phyloP scores from a whole-genome alignment of 1,140 invertebrate genomes.

The Coelopa frigida region DNA sequence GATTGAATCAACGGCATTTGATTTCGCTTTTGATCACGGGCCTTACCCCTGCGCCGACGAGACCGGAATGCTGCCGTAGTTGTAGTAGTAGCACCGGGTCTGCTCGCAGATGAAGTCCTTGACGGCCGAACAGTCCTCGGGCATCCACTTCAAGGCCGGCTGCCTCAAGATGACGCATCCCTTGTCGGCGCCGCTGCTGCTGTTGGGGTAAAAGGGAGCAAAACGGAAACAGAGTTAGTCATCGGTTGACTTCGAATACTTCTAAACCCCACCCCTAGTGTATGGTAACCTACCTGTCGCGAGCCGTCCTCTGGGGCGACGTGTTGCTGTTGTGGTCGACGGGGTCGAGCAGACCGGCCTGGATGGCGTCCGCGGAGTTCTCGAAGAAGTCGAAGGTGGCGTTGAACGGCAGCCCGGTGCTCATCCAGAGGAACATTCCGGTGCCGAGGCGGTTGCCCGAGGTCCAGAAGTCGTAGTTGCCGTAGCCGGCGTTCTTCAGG shows the following conservation, averaged over 20 bases:
- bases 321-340: conserved; percentile 57
- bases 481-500: conserved; percentile 70
- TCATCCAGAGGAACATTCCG: conserved; percentile 84
- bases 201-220: conserved; percentile 29
- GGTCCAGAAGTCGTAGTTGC: conserved; percentile 80
- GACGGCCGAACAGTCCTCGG: conserved; percentile 70
- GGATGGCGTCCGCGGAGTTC: conserved; percentile 48
- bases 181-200: conserved; percentile 57
- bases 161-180: conserved; percentile 68
- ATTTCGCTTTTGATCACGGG: conserved; percentile 18
- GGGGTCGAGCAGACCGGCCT: conserved; percentile 51
- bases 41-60: conserved; percentile 82
- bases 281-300: conserved; percentile 57
- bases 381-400: conserved; percentile 76
- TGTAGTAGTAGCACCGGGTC: conserved; percentile 83
- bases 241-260: too few relatives aligned
- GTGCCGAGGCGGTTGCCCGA: conserved; percentile 80
- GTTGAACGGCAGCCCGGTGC: conserved; percentile 77
- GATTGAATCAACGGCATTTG: conserved; percentile 14
- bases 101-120: conserved; percentile 86
- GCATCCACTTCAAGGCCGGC: conserved; percentile 69
- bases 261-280: too few relatives aligned
- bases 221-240: conserved; percentile 2
- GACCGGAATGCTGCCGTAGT: conserved; percentile 81
- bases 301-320: conserved; percentile 64